Conservation (phyloP, 2,113 vertebrate genomes). For the Siniperca knerii region DNA sequence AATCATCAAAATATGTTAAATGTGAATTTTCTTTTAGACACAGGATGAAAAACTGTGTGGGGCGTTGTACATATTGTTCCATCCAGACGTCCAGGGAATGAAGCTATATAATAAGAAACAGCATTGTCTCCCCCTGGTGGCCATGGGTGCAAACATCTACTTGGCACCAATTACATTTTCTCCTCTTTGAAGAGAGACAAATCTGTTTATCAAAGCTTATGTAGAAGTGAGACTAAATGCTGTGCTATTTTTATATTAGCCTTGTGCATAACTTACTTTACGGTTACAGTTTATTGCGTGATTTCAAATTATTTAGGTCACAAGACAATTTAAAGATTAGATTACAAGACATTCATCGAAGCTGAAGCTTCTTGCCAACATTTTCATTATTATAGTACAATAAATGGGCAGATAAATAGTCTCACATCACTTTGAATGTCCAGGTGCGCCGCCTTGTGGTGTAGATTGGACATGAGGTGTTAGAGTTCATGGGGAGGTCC, state of each 20-base stretch:
- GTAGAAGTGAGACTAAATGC: not conserved
- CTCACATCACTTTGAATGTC: slow-evolving; percentile 20
- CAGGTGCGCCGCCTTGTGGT: slow-evolving; percentile 75
- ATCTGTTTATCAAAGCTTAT: not conserved
- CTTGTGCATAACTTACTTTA: not conserved
- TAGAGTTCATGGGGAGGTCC: slow-evolving; percentile 66
- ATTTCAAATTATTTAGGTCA: not conserved
- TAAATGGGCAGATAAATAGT: not conserved
- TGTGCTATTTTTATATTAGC: not conserved
- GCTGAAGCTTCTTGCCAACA: not conserved
- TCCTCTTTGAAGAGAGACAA: not conserved
- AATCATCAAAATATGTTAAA: slow-evolving; percentile 33
- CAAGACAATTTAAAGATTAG: not conserved
- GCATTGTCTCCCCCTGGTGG: slow-evolving; percentile 79
- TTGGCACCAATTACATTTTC: slow-evolving; percentile 36
- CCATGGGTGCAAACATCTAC: slow-evolving; percentile 28
- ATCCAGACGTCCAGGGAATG: slow-evolving; percentile 71
- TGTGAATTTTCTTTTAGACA: slow-evolving; percentile 42
- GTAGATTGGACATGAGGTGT: not conserved
- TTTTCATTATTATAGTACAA: not conserved
- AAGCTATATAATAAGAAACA: slow-evolving; percentile 60
- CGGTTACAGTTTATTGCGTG: not conserved
- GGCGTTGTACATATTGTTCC: slow-evolving; percentile 85
- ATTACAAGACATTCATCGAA: not conserved
- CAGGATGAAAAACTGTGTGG: slow-evolving; percentile 73